Evolutionary conservation across 2,888 invertebrate genomes (phyloP).

Genomic region (Pandemis cinnamomeana): DNA sequence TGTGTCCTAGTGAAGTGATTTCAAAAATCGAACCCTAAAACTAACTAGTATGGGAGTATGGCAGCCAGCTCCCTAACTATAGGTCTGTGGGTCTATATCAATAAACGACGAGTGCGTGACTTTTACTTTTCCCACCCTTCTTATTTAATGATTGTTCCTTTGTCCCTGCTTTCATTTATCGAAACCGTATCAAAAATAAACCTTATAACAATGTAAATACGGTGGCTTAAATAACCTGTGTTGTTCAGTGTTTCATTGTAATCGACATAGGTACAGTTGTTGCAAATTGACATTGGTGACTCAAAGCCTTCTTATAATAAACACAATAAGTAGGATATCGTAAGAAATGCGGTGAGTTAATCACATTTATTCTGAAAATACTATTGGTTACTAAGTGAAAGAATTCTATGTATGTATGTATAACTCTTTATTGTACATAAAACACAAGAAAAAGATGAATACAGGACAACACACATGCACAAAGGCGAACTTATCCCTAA

Average conservation of each 20-base stretch:
- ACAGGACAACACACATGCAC: no score
- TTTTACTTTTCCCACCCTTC: constrained; percentile 30
- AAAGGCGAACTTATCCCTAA: no score
- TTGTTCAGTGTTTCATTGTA: constrained; percentile 15
- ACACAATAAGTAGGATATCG: constrained; percentile 1
- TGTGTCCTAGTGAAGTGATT: no score
- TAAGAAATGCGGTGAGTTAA: neutral
- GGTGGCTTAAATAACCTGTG: neutral
- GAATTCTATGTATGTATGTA: no score
- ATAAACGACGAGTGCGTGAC: constrained; percentile 30
- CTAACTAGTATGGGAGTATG: no score
- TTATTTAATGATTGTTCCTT: constrained; percentile 31
- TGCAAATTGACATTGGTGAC: constrained; percentile 21
- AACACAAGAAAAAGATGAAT: no score
- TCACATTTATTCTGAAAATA: no score
- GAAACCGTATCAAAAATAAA: neutral
- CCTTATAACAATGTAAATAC: neutral
- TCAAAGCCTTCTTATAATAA: constrained; percentile 5
- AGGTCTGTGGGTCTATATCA: constrained; percentile 18
- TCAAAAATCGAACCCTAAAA: no score
- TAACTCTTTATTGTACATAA: no score
- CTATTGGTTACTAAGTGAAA: no score
- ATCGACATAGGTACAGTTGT: constrained; percentile 6
- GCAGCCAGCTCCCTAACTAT: neutral
- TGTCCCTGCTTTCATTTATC: constrained; percentile 17